Conservation (phyloP, 2,797 vertebrate genomes). For the Mus spretus region DNA sequence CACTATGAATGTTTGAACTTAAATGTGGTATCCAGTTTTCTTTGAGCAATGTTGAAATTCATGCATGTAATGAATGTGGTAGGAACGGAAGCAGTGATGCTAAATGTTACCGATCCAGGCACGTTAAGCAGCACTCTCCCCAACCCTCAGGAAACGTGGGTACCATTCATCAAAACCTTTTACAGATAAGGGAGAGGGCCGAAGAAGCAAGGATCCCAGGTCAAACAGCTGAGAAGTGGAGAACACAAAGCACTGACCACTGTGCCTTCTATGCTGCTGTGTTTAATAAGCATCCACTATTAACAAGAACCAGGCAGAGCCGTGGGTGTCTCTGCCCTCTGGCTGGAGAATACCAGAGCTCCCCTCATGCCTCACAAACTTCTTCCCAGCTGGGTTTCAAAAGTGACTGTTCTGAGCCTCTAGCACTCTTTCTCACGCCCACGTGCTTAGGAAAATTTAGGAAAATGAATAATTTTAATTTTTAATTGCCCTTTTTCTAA, state of each 20-base stretch:
- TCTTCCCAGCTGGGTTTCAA: neutral
- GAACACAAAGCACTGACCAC: neutral
- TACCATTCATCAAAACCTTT: neutral
- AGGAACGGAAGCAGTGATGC: neutral
- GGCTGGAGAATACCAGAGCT: neutral
- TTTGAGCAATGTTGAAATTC: neutral
- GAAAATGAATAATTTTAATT: neutral
- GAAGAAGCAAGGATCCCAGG: neutral
- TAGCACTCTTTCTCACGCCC: neutral
- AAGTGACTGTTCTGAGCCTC: neutral
- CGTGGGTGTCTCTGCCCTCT: too few relatives aligned
- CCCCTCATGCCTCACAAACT: neutral
- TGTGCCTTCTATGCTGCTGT: neutral
- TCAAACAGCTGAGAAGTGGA: neutral
- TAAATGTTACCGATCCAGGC: neutral
- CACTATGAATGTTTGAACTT: constrained; percentile 10
- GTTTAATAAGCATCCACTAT: neutral
- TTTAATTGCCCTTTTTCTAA: neutral
- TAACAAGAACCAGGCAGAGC: neutral
- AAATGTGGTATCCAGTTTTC: neutral
- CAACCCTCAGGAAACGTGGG: neutral
- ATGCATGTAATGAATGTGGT: neutral
- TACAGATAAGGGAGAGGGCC: neutral
- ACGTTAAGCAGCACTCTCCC: neutral
- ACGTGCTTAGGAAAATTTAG: neutral